These are phyloP conservation scores for Halictus quadricinctus DNA, from an alignment of 2,888 invertebrate genomes.

Conservation along the genomic window DNA sequence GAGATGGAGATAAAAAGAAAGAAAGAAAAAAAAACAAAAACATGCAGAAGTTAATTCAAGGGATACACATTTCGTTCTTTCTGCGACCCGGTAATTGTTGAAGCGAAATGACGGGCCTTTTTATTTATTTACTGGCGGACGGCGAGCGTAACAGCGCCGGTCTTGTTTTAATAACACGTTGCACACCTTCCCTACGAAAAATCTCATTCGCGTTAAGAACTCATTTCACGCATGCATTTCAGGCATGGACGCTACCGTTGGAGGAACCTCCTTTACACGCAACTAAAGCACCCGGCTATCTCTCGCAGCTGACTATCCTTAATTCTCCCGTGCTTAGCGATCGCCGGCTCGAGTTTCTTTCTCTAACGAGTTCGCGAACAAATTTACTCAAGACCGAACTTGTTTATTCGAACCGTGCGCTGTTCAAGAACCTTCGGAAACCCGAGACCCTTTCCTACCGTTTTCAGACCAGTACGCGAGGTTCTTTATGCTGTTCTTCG, in stretches of 20 bases:
- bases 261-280: conserved; percentile 55
- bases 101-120: conserved; percentile 18
- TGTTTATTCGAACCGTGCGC: background rate
- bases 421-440: background rate
- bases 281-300: conserved; percentile 45
- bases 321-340: conserved; percentile 5
- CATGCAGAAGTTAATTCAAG: background rate
- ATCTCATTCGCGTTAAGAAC: conserved; percentile 72
- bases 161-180: conserved; percentile 60
- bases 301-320: conserved; percentile 38
- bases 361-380: background rate
- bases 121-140: conserved; percentile 24
- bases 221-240: conserved; percentile 73
- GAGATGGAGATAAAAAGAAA: background rate
- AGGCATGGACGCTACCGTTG: conserved; percentile 53
- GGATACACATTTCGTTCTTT: conserved; percentile 8
- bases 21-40: background rate
- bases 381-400: background rate
- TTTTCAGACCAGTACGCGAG: background rate
- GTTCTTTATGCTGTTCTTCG: background rate
- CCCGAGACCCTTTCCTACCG: background rate
- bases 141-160: conserved; percentile 5
- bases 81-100: conserved; percentile 17
- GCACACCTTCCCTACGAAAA: conserved; percentile 65
- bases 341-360: conserved; percentile 9